Percentiles rank a stretch among this genome's conserved stretches.
These are phyloP conservation scores for Rhyacophila evoluta DNA, from an alignment of 2,888 invertebrate genomes.

Conservation along the genomic window DNA sequence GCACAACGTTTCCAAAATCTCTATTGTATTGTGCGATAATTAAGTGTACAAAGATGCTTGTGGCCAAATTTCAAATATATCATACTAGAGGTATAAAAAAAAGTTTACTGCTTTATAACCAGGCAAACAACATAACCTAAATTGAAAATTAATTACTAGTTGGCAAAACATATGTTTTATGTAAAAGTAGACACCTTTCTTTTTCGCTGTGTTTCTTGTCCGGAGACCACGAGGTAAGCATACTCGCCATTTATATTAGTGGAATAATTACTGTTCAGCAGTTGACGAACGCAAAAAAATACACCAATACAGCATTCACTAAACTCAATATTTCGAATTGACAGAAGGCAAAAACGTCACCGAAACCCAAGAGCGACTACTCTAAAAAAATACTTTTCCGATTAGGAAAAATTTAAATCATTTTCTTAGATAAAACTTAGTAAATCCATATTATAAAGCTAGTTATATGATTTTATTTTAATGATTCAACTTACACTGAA, in stretches of 20 bases:
- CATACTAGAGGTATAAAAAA: too few species aligned
- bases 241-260: constrained; percentile 63
- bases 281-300: neutral
- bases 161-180: constrained; percentile 39
- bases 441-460: too few species aligned
- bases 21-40: too few species aligned
- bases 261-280: neutral
- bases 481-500: too few species aligned
- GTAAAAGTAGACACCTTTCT: constrained; percentile 73
- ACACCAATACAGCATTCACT: neutral
- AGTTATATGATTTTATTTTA: too few species aligned
- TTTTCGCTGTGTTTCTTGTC: constrained; percentile 85
- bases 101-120: too few species aligned
- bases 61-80: too few species aligned
- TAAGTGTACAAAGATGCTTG: too few species aligned
- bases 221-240: constrained; percentile 75
- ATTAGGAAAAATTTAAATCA: too few species aligned
- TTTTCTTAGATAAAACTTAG: too few species aligned
- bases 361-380: neutral
- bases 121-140: neutral
- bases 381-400: too few species aligned
- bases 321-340: neutral
- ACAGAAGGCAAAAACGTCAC: neutral
- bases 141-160: constrained; percentile 11
- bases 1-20: too few species aligned